Evolutionary conservation across 2,113 vertebrate genomes (phyloP).

Genomic region (Callospermophilus lateralis): DNA sequence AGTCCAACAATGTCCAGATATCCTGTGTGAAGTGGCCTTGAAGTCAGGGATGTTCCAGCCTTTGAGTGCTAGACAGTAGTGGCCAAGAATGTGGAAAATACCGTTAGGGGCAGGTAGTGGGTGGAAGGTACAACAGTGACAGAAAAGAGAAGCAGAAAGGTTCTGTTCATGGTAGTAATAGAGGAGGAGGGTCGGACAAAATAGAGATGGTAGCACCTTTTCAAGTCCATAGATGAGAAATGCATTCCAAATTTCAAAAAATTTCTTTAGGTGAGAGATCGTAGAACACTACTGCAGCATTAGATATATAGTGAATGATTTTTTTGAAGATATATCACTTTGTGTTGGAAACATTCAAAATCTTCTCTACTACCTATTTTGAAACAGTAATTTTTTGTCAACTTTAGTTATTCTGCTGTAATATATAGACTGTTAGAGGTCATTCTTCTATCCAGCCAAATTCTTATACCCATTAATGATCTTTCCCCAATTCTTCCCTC

Average conservation of each 20-base stretch:
- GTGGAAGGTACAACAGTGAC: background rate
- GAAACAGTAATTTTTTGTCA: background rate
- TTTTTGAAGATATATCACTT: background rate
- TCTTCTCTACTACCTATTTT: background rate
- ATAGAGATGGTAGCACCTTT: background rate
- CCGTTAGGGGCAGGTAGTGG: background rate
- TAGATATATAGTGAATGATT: background rate
- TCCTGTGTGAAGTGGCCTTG: background rate
- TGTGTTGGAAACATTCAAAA: background rate
- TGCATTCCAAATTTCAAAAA: background rate
- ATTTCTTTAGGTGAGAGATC: background rate
- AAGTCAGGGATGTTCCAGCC: fast-evolving
- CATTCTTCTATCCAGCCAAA: no score
- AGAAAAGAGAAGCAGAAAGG: background rate
- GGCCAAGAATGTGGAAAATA: background rate
- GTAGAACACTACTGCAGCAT: background rate
- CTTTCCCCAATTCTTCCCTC: background rate
- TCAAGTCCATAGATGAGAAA: background rate
- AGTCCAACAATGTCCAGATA: background rate
- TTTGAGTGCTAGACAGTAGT: background rate
- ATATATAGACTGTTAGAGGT: background rate
- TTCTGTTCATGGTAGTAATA: background rate
- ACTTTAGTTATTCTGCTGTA: background rate
- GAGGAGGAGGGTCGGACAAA: background rate
- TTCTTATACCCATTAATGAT: background rate